A percentile compares a stretch with the other conserved stretches of the same genome.
Conservation (phyloP, 2,888 invertebrate species). For the Lapara coniferarum region DNA sequence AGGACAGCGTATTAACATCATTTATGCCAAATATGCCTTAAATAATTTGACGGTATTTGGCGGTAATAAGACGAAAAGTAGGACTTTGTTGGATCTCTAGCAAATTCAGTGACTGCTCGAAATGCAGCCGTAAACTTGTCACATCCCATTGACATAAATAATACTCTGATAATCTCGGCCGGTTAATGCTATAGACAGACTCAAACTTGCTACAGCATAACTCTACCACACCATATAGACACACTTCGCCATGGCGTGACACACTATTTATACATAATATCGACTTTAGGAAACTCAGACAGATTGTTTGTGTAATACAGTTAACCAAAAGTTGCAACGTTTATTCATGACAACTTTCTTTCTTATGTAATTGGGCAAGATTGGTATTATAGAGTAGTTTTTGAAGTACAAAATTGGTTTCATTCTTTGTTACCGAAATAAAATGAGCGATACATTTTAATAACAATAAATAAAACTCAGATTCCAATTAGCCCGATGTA, state of each 20-base stretch:
- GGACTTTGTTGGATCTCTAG: too few relatives aligned
- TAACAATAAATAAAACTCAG: neutral
- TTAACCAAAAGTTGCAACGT: conserved; percentile 2
- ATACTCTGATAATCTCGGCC: too few relatives aligned
- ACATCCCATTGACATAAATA: too few relatives aligned
- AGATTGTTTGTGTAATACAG: neutral
- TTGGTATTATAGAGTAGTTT: neutral
- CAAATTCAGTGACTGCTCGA: too few relatives aligned
- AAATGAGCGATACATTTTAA: neutral
- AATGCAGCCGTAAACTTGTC: too few relatives aligned
- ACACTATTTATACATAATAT: neutral
- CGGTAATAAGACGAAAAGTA: too few relatives aligned
- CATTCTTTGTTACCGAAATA: neutral
- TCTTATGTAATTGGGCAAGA: neutral
- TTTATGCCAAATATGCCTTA: too few relatives aligned
- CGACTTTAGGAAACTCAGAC: neutral
- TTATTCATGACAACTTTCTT: conserved; percentile 1
- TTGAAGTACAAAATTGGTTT: neutral
- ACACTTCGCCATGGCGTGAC: neutral
- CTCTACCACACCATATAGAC: too few relatives aligned
- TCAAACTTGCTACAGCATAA: too few relatives aligned
- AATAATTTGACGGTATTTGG: too few relatives aligned
- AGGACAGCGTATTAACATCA: too few relatives aligned
- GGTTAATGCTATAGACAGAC: too few relatives aligned
- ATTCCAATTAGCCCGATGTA: neutral